A percentile compares a stretch with the other conserved stretches of the same genome.
These are phyloP conservation scores for Drosophila burlai DNA, from an alignment of 1,140 invertebrate species.

Conservation along the genomic window DNA sequence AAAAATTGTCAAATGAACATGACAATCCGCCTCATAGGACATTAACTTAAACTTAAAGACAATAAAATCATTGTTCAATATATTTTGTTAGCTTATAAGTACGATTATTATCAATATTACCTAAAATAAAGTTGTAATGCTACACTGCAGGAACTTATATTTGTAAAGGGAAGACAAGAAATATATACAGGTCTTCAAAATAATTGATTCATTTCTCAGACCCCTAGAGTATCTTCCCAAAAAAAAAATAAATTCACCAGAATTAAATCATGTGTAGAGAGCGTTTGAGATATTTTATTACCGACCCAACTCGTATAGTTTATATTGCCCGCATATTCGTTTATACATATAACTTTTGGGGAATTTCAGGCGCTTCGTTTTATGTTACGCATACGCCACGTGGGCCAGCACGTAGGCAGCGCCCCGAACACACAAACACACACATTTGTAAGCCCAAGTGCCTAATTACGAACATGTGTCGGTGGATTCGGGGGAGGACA, in stretches of 20 bases:
- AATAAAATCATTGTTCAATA: too few relatives aligned
- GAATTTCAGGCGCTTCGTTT: slow-evolving; percentile 42
- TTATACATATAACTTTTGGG: slow-evolving; percentile 24
- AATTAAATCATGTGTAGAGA: slow-evolving; percentile 39
- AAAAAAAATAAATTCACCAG: slow-evolving; percentile 8
- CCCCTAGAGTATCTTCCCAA: neutral
- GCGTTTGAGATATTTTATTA: slow-evolving; percentile 47
- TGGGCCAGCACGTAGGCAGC: slow-evolving; percentile 48
- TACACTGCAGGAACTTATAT: neutral
- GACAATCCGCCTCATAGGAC: neutral
- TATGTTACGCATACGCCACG: slow-evolving; percentile 66
- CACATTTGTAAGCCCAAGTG: slow-evolving; percentile 46
- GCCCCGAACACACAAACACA: slow-evolving; percentile 29
- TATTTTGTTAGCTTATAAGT: too few relatives aligned
- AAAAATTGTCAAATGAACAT: neutral
- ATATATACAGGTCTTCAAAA: neutral
- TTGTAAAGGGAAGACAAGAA: neutral
- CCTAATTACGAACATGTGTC: slow-evolving; percentile 80
- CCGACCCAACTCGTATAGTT: slow-evolving; percentile 38
- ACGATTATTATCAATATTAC: too few relatives aligned
- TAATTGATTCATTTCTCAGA: neutral
- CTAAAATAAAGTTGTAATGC: neutral
- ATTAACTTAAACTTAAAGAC: neutral
- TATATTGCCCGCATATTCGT: slow-evolving; percentile 36
- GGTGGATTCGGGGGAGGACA: slow-evolving; percentile 28